Evolutionary conservation across 2,888 invertebrate species (phyloP).

Genomic region (Eupithecia tripunctaria): DNA sequence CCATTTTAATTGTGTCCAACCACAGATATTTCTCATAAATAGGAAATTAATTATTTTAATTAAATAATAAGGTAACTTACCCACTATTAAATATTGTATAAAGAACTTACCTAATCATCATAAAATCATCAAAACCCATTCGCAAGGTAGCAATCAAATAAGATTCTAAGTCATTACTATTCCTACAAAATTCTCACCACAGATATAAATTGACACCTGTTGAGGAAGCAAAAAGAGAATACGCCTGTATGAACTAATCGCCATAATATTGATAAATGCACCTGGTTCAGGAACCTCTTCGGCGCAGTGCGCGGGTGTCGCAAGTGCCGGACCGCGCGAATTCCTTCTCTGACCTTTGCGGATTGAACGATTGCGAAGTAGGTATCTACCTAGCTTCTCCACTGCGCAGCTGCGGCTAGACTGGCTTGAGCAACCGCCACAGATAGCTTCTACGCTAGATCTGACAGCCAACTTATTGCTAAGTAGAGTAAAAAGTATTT

Average conservation of each 20-base stretch:
- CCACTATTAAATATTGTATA: neutral
- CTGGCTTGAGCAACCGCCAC: conserved; percentile 78
- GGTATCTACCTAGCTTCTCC: conserved; percentile 62
- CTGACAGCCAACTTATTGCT: conserved; percentile 42
- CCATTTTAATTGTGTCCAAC: too few species aligned
- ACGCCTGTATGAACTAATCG: neutral
- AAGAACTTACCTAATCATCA: neutral
- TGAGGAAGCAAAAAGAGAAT: conserved; percentile 1
- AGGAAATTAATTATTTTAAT: neutral
- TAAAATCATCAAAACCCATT: neutral
- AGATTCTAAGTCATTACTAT: neutral
- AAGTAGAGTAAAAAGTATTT: too few species aligned
- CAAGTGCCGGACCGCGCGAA: conserved; percentile 81
- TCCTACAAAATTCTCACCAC: neutral
- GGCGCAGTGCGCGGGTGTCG: conserved; percentile 68
- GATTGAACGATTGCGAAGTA: conserved; percentile 81
- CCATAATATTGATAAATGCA: conserved; percentile 39
- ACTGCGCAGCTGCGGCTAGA: conserved; percentile 73
- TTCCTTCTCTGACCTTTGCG: conserved; percentile 84
- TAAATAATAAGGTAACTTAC: neutral
- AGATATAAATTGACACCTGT: neutral
- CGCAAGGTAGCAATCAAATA: neutral
- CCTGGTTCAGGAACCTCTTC: conserved; percentile 61
- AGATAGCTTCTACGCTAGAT: conserved; percentile 67
- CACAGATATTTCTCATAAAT: neutral